phyloP scores from a whole-genome alignment of 92 coral and sea anemone genomes.

The Phenganax subtilis region DNA sequence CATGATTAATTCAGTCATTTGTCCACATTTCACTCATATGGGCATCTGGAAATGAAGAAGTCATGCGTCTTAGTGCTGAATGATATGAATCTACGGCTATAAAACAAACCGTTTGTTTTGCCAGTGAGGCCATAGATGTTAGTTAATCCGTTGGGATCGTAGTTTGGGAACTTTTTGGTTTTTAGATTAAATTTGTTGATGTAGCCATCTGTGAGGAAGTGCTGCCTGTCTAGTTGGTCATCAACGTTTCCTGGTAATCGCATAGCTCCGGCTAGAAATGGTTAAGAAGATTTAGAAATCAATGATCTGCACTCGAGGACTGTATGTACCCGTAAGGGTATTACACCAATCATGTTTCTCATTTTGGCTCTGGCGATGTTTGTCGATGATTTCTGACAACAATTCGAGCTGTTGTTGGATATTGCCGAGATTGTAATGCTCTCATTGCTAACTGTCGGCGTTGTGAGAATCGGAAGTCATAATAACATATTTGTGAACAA shows the following conservation, averaged over 20 bases:
- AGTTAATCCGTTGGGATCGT: background rate
- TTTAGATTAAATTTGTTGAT: background rate
- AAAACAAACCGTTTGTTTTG: conserved; percentile 7
- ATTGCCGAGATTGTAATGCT: too few species aligned
- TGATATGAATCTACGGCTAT: too few species aligned
- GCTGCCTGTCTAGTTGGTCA: background rate
- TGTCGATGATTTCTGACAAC: conserved; percentile 16
- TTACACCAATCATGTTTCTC: background rate
- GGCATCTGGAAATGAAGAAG: too few species aligned
- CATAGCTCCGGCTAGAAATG: conserved; percentile 24
- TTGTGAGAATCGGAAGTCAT: too few species aligned
- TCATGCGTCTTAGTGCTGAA: too few species aligned
- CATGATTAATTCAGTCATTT: too few species aligned
- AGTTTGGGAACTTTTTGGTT: background rate
- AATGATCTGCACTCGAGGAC: background rate
- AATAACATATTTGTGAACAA: conserved; percentile 13
- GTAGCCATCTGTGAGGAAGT: conserved; percentile 4
- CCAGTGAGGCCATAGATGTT: background rate
- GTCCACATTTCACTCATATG: too few species aligned
- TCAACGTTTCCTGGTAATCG: background rate
- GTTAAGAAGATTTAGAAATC: background rate
- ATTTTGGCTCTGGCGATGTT: background rate
- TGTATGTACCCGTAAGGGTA: background rate
- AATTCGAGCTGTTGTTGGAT: too few species aligned
- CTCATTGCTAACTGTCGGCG: too few species aligned